A percentile compares a stretch with the other conserved stretches of the same genome.
These are phyloP conservation scores for Drosophila pruinosa DNA, from an alignment of 1,140 invertebrate genomes.

Conservation along the genomic window DNA sequence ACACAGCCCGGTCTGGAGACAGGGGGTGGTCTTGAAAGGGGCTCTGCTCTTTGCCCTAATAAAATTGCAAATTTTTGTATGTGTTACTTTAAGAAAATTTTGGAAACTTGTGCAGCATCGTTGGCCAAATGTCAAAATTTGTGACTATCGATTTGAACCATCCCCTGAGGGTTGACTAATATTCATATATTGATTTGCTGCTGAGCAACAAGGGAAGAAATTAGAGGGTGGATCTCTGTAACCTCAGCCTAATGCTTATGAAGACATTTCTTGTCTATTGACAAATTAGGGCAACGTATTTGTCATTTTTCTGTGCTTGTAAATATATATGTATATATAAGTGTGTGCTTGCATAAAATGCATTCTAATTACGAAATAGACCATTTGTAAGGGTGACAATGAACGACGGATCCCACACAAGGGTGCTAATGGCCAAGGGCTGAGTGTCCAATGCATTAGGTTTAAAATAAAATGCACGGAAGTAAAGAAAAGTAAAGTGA, in stretches of 20 bases:
- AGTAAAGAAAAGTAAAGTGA: constrained; percentile 21
- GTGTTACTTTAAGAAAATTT: constrained; percentile 33
- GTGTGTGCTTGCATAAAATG: constrained; percentile 46
- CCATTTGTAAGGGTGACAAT: constrained; percentile 19
- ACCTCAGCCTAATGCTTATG: constrained; percentile 35
- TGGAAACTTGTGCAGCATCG: constrained; percentile 42
- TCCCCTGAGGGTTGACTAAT: constrained; percentile 16
- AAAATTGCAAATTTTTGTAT: constrained; percentile 72
- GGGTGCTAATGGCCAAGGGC: constrained; percentile 53
- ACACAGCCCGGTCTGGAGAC: neutral
- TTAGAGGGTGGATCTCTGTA: neutral
- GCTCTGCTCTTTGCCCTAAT: constrained; percentile 30
- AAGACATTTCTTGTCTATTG: constrained; percentile 50
- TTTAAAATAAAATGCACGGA: constrained; percentile 61
- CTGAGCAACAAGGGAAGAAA: neutral
- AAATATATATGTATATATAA: neutral
- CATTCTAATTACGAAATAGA: constrained; percentile 57
- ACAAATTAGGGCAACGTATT: constrained; percentile 33
- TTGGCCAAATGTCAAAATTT: constrained; percentile 80
- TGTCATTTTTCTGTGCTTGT: constrained; percentile 35
- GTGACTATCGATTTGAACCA: constrained; percentile 64
- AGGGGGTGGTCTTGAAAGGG: neutral
- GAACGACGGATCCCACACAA: neutral
- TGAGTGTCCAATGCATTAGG: constrained; percentile 43
- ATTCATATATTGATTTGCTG: constrained; percentile 44